Percentiles rank a stretch among this genome's conserved stretches.
phyloP scores from a whole-genome alignment of 1,140 invertebrate genomes.

The Solenopsis fugax region DNA sequence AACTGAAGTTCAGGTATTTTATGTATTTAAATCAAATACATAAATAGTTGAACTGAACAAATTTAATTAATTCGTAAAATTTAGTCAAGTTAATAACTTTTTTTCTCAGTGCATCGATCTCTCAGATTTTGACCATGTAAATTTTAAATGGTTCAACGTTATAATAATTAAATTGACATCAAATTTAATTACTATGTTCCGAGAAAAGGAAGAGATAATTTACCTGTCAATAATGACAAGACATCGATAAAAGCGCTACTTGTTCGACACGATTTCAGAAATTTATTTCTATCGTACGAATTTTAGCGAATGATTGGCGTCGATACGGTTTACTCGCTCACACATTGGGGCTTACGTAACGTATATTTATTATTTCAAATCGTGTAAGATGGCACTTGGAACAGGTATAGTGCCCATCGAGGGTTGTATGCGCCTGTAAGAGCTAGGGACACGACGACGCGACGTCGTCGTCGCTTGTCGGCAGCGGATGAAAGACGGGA shows the following conservation, averaged over 20 bases:
- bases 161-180: neutral
- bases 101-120: neutral
- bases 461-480: conserved; percentile 3
- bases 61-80: no score
- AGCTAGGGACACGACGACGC: neutral
- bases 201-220: neutral
- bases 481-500: conserved; percentile 11
- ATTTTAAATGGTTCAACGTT: neutral
- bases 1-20: no score
- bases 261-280: neutral
- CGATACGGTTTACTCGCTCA: neutral
- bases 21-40: no score
- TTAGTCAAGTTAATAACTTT: no score
- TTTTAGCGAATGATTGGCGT: neutral
- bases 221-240: neutral
- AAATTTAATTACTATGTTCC: neutral
- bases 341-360: no score
- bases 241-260: no score
- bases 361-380: conserved; percentile 1
- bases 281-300: neutral
- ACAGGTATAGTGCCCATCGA: neutral
- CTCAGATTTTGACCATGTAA: neutral
- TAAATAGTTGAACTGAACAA: no score
- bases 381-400: neutral
- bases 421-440: neutral